phyloP scores from a whole-genome alignment of 2,888 invertebrate genomes.

The Dicyrtomina minuta region DNA sequence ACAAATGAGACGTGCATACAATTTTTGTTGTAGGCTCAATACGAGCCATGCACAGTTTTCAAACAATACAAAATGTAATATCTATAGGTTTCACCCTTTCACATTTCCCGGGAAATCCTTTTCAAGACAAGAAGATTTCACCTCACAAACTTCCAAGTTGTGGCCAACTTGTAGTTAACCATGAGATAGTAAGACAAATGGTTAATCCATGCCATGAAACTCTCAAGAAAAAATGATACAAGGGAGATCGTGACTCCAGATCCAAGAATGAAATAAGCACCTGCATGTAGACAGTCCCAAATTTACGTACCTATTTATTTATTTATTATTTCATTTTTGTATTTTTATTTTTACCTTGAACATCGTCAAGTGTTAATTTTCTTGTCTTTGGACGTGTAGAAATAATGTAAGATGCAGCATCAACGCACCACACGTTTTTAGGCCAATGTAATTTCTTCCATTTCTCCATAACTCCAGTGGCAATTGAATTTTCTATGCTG shows the following conservation, averaged over 20 bases:
- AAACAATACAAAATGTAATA: no score
- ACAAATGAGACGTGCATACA: no score
- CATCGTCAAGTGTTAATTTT: slow-evolving; percentile 44
- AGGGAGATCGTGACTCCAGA: slow-evolving; percentile 38
- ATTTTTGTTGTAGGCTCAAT: no score
- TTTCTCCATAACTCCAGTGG: slow-evolving; percentile 50
- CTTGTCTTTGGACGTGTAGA: slow-evolving; percentile 44
- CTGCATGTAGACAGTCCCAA: no score
- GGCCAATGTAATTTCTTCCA: slow-evolving; percentile 52
- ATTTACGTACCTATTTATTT: no score
- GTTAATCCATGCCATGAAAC: background rate
- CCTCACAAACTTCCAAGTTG: slow-evolving; percentile 18
- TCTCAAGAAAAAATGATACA: slow-evolving; percentile 35
- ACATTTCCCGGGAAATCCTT: no score
- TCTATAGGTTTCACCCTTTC: no score
- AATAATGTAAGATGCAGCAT: slow-evolving; percentile 47
- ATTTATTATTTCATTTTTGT: no score
- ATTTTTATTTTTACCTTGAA: no score
- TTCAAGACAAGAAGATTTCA: no score
- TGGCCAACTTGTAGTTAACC: slow-evolving; percentile 11
- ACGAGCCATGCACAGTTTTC: no score
- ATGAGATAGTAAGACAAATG: background rate
- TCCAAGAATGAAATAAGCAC: slow-evolving; percentile 44
- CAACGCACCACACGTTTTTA: slow-evolving; percentile 42
- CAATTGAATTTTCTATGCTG: slow-evolving; percentile 41